Evolutionary conservation across 2,888 invertebrate genomes (phyloP).

Genomic region (Stenotaenia linearis): DNA sequence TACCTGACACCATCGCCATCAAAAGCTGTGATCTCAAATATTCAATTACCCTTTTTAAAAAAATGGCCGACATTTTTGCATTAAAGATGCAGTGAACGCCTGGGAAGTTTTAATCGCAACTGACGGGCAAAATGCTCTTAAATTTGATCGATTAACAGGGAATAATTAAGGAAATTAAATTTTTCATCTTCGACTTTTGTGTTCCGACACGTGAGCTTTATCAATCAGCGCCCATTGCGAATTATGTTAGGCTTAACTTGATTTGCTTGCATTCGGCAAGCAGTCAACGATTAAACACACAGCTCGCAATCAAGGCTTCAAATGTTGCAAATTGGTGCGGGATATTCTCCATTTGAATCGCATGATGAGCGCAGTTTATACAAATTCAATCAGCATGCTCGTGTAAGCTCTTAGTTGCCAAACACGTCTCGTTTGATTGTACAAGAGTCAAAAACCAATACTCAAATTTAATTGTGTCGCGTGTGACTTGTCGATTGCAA

Average conservation of each 20-base stretch:
- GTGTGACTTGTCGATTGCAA: background rate
- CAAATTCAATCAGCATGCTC: background rate
- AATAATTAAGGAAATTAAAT: background rate
- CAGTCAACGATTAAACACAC: background rate
- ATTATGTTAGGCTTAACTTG: background rate
- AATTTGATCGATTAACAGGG: background rate
- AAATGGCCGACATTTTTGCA: background rate
- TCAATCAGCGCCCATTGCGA: background rate
- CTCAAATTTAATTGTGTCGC: background rate
- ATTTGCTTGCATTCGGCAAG: background rate
- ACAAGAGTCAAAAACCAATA: background rate
- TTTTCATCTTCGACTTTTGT: background rate
- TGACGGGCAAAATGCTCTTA: background rate
- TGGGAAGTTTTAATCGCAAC: background rate
- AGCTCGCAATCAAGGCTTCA: background rate
- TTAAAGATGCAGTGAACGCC: background rate
- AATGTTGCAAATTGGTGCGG: background rate
- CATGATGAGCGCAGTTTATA: background rate
- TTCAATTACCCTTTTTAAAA: background rate
- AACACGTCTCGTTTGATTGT: background rate
- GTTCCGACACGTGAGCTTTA: background rate
- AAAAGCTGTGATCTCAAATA: background rate
- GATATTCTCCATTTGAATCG: background rate
- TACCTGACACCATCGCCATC: background rate
- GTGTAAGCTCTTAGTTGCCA: background rate